Base-by-base conservation (phyloP, 2,797 vertebrate species). In the Danio tinwini region DNA sequence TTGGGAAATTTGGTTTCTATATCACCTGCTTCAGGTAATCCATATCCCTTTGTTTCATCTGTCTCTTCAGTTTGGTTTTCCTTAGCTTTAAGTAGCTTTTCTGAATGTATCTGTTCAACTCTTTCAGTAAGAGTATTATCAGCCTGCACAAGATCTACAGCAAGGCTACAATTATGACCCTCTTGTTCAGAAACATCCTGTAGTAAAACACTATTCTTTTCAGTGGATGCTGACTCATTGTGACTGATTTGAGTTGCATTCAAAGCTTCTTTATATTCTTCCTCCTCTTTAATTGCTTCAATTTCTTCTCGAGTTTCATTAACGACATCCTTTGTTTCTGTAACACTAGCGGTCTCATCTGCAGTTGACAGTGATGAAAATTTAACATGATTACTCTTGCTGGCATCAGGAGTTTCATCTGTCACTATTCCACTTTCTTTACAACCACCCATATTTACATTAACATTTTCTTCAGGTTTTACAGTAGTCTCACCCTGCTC, bases 281-380 rank as follows among this genome's bases (percentile, higher is more conserved):
- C 45, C 45, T 47, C 12, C 12, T 7, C 7, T 47, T 12, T 12
- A 47, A 7, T 47, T 47, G 45, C 45, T 47, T 17, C n/a, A 47
- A 29, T 39, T 56, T 62, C 37, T 64, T 70, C 61, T 16, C 61
- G 40, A 74, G 17, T 77, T 65, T 70, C 63, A 39, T 71, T 63
- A 39, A 16, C 53, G 9, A 14, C 45, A 78, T 65, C 64, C 14
- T 78, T 70, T 64, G 39, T 50, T 42, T 72, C 59, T 52, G 13
- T 39, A 45, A 63, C 56, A 63, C 45, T 29, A n/a, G 80, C 74
- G 68, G 76, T 83, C 49, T 50, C 78, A 88, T 78, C 82, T 85
- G 73, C 85, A 29, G 19, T 47, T 69, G 55, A 59, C 19, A 61
- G n/a, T 58, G 70, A 52, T 67, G 2, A 40, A 52, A 29, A 40